Conservation (phyloP, 2,113 vertebrate genomes). For the Myotis davidii region DNA sequence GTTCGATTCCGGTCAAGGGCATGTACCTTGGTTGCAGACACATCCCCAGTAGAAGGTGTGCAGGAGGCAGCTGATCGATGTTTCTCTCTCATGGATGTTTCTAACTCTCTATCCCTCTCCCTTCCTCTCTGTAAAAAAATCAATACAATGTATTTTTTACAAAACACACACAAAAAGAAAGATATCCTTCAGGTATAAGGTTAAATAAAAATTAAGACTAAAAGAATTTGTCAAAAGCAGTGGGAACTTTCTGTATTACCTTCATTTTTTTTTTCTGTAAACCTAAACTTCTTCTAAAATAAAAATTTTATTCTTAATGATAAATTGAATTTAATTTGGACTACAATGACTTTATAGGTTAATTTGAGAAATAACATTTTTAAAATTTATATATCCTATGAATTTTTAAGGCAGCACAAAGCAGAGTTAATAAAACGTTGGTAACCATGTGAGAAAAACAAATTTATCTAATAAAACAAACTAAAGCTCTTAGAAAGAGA, state of each 20-base stretch:
- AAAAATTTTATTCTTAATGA: slow-evolving; percentile 5
- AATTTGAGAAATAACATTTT: slow-evolving; percentile 10
- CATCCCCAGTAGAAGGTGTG: too few relatives aligned
- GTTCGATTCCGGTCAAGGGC: too few relatives aligned
- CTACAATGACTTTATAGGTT: background rate
- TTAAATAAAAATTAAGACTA: background rate
- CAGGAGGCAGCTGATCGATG: too few relatives aligned
- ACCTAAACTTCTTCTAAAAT: slow-evolving; percentile 28
- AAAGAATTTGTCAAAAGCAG: background rate
- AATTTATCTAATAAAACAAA: slow-evolving; percentile 8
- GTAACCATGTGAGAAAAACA: slow-evolving; percentile 8
- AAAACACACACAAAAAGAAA: background rate
- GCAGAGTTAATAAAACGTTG: background rate
- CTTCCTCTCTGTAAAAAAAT: too few relatives aligned
- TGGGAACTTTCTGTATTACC: background rate
- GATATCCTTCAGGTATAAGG: background rate
- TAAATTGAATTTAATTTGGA: background rate
- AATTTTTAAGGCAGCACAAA: slow-evolving; percentile 22
- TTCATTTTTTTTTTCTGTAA: slow-evolving; percentile 28
- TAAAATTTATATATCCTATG: background rate
- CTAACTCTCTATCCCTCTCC: too few relatives aligned
- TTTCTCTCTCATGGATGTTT: too few relatives aligned
- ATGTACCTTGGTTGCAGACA: too few relatives aligned
- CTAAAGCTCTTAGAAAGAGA: background rate
- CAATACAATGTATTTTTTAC: too few relatives aligned